A percentile compares a stretch with the other conserved stretches of the same genome.
These are phyloP conservation scores for Suricata suricatta DNA, from an alignment of 2,113 vertebrate species.

Conservation along the genomic window DNA sequence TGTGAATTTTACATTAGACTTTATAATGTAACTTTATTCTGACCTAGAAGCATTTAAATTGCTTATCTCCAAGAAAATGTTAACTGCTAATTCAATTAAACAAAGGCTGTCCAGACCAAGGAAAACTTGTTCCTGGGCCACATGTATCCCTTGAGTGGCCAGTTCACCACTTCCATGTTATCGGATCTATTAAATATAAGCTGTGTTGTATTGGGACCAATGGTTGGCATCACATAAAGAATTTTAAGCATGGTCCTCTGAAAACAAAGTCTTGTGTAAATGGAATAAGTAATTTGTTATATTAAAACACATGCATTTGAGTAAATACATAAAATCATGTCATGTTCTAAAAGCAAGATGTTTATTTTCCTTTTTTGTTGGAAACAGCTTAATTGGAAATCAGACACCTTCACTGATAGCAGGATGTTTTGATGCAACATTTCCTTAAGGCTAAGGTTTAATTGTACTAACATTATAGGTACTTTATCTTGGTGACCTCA, in stretches of 20 bases:
- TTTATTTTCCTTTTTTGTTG: background rate
- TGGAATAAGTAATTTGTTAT: background rate
- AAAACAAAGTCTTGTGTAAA: background rate
- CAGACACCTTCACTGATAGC: background rate
- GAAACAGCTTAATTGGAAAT: slow-evolving; percentile 31
- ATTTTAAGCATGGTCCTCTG: background rate
- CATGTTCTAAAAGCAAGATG: slow-evolving; percentile 15
- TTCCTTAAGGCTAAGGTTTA: background rate
- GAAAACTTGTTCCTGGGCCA: background rate
- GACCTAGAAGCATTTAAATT: background rate
- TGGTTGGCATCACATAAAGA: background rate
- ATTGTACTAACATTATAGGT: background rate
- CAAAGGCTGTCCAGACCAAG: background rate
- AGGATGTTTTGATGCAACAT: background rate
- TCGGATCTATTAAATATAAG: background rate
- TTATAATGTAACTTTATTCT: background rate
- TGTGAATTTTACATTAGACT: background rate
- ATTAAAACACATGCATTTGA: background rate
- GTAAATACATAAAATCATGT: background rate
- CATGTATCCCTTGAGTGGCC: background rate
- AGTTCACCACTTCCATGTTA: background rate
- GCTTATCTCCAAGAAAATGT: background rate
- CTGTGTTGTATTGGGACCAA: background rate
- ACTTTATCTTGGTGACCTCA: background rate
- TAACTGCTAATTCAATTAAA: background rate